These are phyloP conservation scores for Leptopilina myrica DNA, from an alignment of 2,888 invertebrate genomes.

Conservation along the genomic window DNA sequence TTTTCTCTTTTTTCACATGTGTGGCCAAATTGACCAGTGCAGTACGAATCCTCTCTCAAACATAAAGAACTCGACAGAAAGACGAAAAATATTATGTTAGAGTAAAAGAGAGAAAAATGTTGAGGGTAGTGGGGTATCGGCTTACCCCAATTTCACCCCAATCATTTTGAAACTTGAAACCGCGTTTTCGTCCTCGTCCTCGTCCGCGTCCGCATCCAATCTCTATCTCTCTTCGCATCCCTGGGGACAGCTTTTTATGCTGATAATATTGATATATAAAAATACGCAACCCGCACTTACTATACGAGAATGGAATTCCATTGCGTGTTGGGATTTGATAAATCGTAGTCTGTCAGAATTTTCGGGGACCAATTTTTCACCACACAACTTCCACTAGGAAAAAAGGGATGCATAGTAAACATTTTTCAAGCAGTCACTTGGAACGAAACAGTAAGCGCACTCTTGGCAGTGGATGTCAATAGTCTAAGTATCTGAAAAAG, in stretches of 20 bases:
- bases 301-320: slow-evolving; percentile 48
- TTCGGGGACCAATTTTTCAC: slow-evolving; percentile 74
- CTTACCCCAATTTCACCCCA: slow-evolving; percentile 76
- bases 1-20: slow-evolving; percentile 28
- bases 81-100: slow-evolving; percentile 31
- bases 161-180: slow-evolving; percentile 76
- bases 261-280: slow-evolving; percentile 70
- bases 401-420: slow-evolving; percentile 59
- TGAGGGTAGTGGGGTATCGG: slow-evolving; percentile 67
- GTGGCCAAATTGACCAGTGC: slow-evolving; percentile 43
- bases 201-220: slow-evolving; percentile 58
- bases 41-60: slow-evolving; percentile 11
- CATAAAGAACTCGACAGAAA: slow-evolving; percentile 43
- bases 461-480: slow-evolving; percentile 38
- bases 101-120: slow-evolving; percentile 40
- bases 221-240: slow-evolving; percentile 46
- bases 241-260: slow-evolving; percentile 62
- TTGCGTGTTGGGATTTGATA: slow-evolving; percentile 66
- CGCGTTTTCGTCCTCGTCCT: too few relatives aligned
- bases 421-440: slow-evolving; percentile 74
- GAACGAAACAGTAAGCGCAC: slow-evolving; percentile 62
- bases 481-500: slow-evolving; percentile 43
- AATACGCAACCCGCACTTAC: slow-evolving; percentile 57
- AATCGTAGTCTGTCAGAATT: slow-evolving; percentile 72
- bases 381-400: slow-evolving; percentile 60